Evolutionary conservation across 2,888 invertebrate species (phyloP).

Genomic region (Athrips mouffetella): DNA sequence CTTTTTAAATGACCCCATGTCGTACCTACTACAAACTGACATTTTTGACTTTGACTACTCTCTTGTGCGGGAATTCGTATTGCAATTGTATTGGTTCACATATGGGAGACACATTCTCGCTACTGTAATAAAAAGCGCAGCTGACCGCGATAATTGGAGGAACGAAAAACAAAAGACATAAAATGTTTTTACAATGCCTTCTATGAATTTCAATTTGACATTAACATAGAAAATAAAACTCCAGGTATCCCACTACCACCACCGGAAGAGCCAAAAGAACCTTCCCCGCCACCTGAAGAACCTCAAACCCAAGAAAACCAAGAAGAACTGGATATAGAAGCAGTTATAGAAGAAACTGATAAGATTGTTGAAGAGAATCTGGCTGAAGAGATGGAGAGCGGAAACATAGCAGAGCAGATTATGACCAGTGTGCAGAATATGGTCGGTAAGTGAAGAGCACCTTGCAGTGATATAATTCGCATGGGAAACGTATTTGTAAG

Average conservation of each 20-base stretch:
- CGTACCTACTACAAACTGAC: too few relatives aligned
- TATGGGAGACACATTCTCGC: too few relatives aligned
- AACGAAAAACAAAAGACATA: too few relatives aligned
- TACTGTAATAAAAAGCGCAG: too few relatives aligned
- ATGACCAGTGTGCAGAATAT: slow-evolving; percentile 55
- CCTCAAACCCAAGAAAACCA: slow-evolving; percentile 24
- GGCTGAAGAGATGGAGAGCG: slow-evolving; percentile 43
- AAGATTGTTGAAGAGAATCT: slow-evolving; percentile 33
- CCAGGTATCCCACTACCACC: slow-evolving; percentile 53
- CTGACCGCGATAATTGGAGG: too few relatives aligned
- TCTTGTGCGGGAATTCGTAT: too few relatives aligned
- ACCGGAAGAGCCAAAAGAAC: slow-evolving; percentile 25
- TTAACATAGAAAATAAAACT: not conserved
- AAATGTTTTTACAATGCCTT: too few relatives aligned
- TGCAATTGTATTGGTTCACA: too few relatives aligned
- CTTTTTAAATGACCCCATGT: too few relatives aligned
- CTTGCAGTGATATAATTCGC: too few relatives aligned
- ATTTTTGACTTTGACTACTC: too few relatives aligned
- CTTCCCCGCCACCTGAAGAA: slow-evolving; percentile 21
- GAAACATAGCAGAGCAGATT: slow-evolving; percentile 52
- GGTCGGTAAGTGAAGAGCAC: slow-evolving; percentile 73
- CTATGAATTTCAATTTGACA: not conserved
- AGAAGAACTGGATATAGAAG: slow-evolving; percentile 23
- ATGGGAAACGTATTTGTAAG: too few relatives aligned
- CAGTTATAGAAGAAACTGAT: slow-evolving; percentile 31